phyloP scores from a whole-genome alignment of 2,888 invertebrate genomes.

The Pseudeuparius sepicola region DNA sequence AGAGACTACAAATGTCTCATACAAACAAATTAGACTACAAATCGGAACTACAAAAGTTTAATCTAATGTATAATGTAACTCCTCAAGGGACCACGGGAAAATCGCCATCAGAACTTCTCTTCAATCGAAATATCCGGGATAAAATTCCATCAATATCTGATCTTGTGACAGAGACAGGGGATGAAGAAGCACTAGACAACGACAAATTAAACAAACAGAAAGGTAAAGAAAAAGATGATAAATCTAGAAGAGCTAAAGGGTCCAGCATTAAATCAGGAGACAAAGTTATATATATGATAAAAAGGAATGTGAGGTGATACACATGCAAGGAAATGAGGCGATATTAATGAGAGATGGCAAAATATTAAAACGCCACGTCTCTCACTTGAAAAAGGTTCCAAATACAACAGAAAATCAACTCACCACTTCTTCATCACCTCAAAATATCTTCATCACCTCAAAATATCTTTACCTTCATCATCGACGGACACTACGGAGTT shows the following conservation, averaged over 20 bases:
- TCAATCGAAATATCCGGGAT: conserved; percentile 21
- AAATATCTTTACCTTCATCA: too few species aligned
- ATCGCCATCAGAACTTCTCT: conserved; percentile 21
- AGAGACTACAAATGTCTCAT: conserved; percentile 18
- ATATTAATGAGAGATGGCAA: conserved; percentile 8
- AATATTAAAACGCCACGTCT: conserved; percentile 11
- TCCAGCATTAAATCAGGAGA: conserved; percentile 14
- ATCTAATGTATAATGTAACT: conserved; percentile 21
- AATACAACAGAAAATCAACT: too few species aligned
- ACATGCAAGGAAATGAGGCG: conserved; percentile 11
- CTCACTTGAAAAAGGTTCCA: conserved; percentile 14
- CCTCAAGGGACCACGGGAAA: conserved; percentile 26
- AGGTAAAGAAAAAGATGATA: conserved; percentile 23
- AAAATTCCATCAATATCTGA: conserved; percentile 23
- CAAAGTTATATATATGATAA: too few species aligned
- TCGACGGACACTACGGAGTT: too few species aligned
- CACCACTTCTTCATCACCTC: too few species aligned
- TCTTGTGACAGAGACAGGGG: conserved; percentile 8
- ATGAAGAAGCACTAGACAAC: conserved; percentile 21
- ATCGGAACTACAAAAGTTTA: conserved; percentile 20
- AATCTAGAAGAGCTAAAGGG: conserved; percentile 18
- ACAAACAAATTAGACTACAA: conserved; percentile 19
- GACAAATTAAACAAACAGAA: conserved; percentile 23
- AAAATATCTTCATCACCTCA: too few species aligned
- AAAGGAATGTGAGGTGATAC: conserved; percentile 13